phyloP scores from a whole-genome alignment of 2,113 vertebrate species.

The Vombatus ursinus region DNA sequence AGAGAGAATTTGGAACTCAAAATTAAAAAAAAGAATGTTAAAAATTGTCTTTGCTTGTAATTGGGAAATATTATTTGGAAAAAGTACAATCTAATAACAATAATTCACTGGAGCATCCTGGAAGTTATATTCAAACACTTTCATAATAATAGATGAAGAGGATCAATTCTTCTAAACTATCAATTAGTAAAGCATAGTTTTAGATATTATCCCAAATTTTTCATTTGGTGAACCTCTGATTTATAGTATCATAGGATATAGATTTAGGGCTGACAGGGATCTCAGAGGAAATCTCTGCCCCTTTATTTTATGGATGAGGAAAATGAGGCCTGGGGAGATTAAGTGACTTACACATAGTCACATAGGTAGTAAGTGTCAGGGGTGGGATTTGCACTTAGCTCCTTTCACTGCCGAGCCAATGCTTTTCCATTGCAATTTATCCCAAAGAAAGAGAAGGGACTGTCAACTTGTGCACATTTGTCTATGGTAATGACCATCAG shows the following conservation, averaged over 20 bases:
- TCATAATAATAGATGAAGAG: constrained; percentile 66
- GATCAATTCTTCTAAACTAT: constrained; percentile 46
- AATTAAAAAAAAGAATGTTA: no score
- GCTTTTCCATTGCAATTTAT: constrained; percentile 61
- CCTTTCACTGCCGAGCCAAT: no score
- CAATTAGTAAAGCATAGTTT: constrained; percentile 3
- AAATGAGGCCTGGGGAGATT: no score
- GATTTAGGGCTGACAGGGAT: no score
- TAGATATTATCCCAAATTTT: constrained; percentile 45
- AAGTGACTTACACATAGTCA: no score
- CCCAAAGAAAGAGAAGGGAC: constrained; percentile 71
- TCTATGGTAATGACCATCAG: background rate
- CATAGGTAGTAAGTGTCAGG: no score
- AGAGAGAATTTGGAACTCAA: no score
- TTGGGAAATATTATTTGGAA: no score
- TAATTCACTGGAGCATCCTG: constrained; percentile 45
- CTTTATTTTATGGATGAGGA: no score
- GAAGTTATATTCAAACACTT: constrained; percentile 47
- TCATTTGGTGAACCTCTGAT: constrained; percentile 62
- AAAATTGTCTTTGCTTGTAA: no score
- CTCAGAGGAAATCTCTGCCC: no score
- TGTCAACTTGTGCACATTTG: constrained; percentile 75
- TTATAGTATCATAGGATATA: background rate
- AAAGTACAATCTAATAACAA: background rate
- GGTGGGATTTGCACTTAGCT: no score